Evolutionary conservation across 2,888 invertebrate genomes (phyloP).

Genomic region (Tenthredo amoena): DNA sequence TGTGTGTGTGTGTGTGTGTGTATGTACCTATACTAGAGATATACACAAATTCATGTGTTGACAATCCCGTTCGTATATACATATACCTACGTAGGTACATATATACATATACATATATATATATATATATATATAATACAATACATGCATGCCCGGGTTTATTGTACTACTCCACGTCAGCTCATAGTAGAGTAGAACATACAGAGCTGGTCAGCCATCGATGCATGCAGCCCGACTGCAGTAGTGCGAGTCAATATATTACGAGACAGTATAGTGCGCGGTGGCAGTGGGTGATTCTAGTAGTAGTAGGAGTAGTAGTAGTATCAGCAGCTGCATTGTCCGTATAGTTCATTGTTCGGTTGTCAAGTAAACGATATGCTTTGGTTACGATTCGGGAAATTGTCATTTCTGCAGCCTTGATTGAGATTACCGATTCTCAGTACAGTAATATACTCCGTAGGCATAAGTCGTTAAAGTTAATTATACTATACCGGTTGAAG

Average conservation of each 20-base stretch:
- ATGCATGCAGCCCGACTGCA: not conserved
- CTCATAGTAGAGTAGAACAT: not conserved
- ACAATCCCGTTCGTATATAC: not conserved
- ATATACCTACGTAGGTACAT: not conserved
- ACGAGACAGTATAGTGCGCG: conserved; percentile 9
- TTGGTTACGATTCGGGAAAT: not conserved
- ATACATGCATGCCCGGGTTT: not conserved
- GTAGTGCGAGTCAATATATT: conserved; percentile 42
- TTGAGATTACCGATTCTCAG: not conserved
- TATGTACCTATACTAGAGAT: not conserved
- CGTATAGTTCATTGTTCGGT: conserved; percentile 27
- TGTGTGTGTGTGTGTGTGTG: not conserved
- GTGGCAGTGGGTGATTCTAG: not conserved
- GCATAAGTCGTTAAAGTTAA: not conserved
- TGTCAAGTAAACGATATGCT: conserved; percentile 10
- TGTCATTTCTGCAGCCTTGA: not conserved
- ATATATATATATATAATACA: not conserved
- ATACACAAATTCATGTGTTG: conserved; percentile 12
- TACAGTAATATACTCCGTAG: not conserved
- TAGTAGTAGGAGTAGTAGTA: not conserved
- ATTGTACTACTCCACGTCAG: conserved; percentile 30
- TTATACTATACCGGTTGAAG: not conserved
- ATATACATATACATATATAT: too few species aligned
- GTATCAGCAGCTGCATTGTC: conserved; percentile 28
- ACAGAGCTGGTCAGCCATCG: not conserved